Conservation (phyloP, 2,113 vertebrate genomes). For the Drymodes brunneopygia region DNA sequence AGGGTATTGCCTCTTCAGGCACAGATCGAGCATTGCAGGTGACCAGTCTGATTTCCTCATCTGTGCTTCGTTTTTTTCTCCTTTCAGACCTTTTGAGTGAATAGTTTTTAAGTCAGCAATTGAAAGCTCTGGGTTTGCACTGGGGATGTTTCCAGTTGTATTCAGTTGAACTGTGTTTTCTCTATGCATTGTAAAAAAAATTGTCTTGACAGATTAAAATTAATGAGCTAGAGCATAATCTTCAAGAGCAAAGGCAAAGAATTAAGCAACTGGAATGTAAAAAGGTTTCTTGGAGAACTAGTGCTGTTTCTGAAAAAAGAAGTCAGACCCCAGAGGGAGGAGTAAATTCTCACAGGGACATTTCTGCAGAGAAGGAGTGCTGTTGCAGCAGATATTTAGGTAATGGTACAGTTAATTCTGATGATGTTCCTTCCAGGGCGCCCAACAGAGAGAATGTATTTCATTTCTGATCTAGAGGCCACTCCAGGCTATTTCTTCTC, state of each 20-base stretch:
- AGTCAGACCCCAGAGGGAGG: neutral
- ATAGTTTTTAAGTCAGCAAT: neutral
- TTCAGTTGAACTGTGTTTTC: neutral
- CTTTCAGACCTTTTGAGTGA: neutral
- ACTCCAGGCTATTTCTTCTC: neutral
- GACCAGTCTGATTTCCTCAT: neutral
- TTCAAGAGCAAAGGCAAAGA: conserved; percentile 47
- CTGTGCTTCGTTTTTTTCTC: neutral
- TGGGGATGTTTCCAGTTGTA: neutral
- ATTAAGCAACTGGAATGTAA: conserved; percentile 42
- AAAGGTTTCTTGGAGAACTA: conserved; percentile 16
- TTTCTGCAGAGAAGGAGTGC: neutral
- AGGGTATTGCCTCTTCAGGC: neutral
- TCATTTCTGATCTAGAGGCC: neutral
- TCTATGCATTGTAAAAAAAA: neutral
- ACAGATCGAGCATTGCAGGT: neutral
- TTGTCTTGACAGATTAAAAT: conserved; percentile 48
- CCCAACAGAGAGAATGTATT: neutral
- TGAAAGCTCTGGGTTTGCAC: neutral
- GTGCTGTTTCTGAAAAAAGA: neutral
- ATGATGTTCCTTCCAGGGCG: neutral
- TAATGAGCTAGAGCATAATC: conserved; percentile 49
- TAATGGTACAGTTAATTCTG: neutral
- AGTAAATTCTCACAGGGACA: neutral
- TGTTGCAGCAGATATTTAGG: conserved; percentile 55